These are phyloP conservation scores for Ceyx melanurus DNA, from an alignment of 2,113 vertebrate species.

Conservation along the genomic window DNA sequence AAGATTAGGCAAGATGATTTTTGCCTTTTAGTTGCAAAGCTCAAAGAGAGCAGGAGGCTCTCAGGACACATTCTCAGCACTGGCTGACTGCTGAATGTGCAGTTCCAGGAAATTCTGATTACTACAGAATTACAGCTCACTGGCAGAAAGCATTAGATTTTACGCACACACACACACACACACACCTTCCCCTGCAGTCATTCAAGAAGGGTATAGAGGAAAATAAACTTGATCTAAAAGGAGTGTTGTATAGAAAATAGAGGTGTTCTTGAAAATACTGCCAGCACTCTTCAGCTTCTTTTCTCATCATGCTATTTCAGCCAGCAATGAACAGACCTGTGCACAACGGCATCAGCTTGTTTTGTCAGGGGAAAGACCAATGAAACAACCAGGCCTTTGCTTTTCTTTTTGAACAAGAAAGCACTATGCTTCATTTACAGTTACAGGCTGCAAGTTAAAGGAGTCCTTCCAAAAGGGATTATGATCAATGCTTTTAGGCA, in stretches of 20 bases:
- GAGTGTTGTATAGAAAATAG: neutral
- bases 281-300: neutral
- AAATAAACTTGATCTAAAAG: neutral
- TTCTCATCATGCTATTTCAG: neutral
- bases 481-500: neutral
- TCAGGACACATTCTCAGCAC: neutral
- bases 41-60: neutral
- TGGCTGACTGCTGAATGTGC: conserved; percentile 10
- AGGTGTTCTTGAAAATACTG: neutral
- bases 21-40: conserved; percentile 20
- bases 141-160: conserved; percentile 9
- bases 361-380: neutral
- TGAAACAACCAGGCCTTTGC: neutral
- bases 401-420: neutral
- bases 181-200: neutral
- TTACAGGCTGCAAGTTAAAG: neutral
- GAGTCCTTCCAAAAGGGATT: neutral
- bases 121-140: neutral
- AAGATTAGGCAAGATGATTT: conserved; percentile 27
- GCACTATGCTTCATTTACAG: neutral
- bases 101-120: conserved; percentile 8
- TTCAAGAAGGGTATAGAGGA: neutral
- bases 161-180: neutral
- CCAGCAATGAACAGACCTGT: neutral
- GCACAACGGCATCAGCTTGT: neutral